Base-by-base conservation (phyloP, 2,888 invertebrate species). In the Sepiola atlantica region DNA sequence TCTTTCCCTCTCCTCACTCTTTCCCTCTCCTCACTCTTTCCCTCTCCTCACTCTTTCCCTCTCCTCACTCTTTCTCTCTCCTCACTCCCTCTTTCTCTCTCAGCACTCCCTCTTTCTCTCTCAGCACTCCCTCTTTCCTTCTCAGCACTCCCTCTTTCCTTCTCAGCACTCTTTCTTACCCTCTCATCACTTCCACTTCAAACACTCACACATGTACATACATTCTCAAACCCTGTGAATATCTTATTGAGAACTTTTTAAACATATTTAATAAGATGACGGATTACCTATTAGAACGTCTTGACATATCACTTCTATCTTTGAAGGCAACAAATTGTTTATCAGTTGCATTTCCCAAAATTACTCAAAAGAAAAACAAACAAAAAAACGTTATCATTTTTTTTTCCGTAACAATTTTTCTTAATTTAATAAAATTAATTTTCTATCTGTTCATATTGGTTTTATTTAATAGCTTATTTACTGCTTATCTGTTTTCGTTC, bases 221-320 rank as follows among this genome's bases (percentile, higher is more conserved):
- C 16, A 24, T 24, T 61, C 61, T 61, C 61, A 61, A 77, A 45
- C 45, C n/a, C 32, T n/a, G 77, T n/a, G 0, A 32, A 16, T 14
- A 21, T 18, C 77, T 77, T 77, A 28, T 77, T 77, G 77, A 77
- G 77, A 77, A n/a, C 77, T 28, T 77, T 77, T 16, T n/a, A 77
- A 77, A 77, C n/a, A 77, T n/a, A 77, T 14, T 77, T 77, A 77
- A 77, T n/a, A 77, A 77, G 77, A 77, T 77, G 77, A 77, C n/a
- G 77, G 77, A 77, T 77, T 77, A n/a, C 77, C 32, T 77, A 77
- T 77, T 77, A n/a, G 2, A 21, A 16, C 8, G 45, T n/a, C n/a
- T n/a, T 77, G 77, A 32, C 77, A 77, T 77, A 77, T 77, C n/a
- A n/a, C 77, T 77, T 77, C n/a, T 21, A 77, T 77, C 77, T 77